Evolutionary conservation across 2,113 vertebrate genomes (phyloP), one percentile per base, ranked within the genome.

Genomic region (Melanostigma gelatinosum): DNA sequence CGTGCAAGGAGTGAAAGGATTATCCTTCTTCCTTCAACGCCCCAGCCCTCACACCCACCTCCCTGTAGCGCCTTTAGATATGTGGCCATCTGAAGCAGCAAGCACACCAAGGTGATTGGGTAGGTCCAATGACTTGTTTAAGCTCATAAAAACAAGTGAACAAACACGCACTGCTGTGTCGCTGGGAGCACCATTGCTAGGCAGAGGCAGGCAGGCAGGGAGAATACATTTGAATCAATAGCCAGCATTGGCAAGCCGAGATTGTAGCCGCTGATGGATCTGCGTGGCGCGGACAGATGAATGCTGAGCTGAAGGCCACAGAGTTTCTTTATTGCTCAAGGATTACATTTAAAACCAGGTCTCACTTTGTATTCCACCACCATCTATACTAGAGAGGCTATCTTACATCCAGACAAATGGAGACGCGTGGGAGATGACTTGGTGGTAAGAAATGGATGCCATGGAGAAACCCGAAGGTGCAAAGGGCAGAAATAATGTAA

Each of bases 301-400:
- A 86, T 80, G 84, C 55, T 40, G 79, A 79, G 88, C 89, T 90
- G 93, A 94, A 94, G 94, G 93, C 93, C 92, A 86, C 79, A 79
- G 85, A 82, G 80, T 89, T 93, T 92, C 87, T 91, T 92, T 88
- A 93, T 90, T 91, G 89, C 89, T 92, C 92, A 93, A 87, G 92
- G 90, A 94, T 93, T 93, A 88, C 85, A 90, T 91, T 93, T 90
- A 91, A 92, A 93, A 93, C 92, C 92, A 90, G 88, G 89, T 88
- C 85, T 80, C 75, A 84, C 89, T 93, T 93, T 91, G 93, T 93
- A 93, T 94, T 93, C 92, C 62, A 81, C 80, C 40, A 77, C 88
- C 90, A 92, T 94, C 92, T 88, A 91, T 93, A 94, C 87, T 71
- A 65, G 80, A 78, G 83, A 72, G 84, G 82, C 86, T 85, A 87